phyloP scores from a whole-genome alignment of 2,113 vertebrate genomes.

The Proterorhinus semilunaris region DNA sequence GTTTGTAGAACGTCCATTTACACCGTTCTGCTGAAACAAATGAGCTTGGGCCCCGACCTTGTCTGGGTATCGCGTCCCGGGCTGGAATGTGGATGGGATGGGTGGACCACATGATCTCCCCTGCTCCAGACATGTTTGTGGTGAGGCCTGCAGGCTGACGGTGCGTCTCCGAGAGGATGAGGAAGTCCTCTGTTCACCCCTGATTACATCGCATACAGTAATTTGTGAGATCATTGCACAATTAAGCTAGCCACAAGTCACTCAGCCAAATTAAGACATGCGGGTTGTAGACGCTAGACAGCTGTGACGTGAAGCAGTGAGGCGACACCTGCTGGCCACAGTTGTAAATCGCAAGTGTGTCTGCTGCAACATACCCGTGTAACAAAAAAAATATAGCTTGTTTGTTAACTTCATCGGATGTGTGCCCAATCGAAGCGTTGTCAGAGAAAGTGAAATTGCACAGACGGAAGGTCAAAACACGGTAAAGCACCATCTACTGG shows the following conservation, averaged over 20 bases:
- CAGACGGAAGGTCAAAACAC: not conserved
- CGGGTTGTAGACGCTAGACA: not conserved
- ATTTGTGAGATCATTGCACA: conserved; percentile 14
- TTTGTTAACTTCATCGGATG: no score
- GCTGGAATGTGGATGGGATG: conserved; percentile 76
- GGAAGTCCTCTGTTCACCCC: conserved; percentile 26
- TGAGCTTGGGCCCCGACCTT: conserved; percentile 74
- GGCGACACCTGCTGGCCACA: not conserved
- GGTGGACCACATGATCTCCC: conserved; percentile 74
- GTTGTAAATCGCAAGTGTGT: not conserved
- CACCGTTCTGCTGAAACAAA: conserved; percentile 44
- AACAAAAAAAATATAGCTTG: no score
- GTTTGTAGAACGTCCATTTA: conserved; percentile 27
- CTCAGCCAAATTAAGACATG: not conserved
- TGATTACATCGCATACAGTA: conserved; percentile 6
- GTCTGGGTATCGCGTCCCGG: conserved; percentile 73
- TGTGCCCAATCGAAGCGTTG: no score
- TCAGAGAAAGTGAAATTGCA: no score
- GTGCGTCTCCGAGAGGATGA: conserved; percentile 66
- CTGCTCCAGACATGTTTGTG: conserved; percentile 79
- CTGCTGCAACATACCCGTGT: no score
- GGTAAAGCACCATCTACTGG: not conserved
- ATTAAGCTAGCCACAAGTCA: not conserved
- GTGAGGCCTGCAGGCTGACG: conserved; percentile 78
- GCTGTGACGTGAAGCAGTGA: not conserved